Conservation (phyloP, 2,888 invertebrate genomes). For the Oscheius sp. region DNA sequence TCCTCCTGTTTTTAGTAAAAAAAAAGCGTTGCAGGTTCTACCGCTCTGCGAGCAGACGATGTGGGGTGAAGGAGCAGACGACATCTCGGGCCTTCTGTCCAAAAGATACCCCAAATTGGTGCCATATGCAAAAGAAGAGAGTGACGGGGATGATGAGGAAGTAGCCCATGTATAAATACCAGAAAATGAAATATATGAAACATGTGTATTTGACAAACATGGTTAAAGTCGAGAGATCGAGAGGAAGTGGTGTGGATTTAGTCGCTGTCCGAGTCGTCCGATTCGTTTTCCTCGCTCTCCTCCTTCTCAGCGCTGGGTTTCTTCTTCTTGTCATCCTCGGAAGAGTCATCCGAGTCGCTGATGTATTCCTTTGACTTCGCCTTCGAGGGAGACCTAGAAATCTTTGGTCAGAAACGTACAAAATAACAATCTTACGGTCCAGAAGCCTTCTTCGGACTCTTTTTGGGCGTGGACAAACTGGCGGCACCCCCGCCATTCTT, state of each 20-base stretch:
- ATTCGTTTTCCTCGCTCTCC: too few relatives aligned
- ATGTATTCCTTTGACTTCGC: conserved; percentile 65
- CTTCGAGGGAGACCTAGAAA: conserved; percentile 37
- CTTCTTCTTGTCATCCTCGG: conserved; percentile 38
- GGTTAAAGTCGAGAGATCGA: not conserved
- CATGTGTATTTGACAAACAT: too few relatives aligned
- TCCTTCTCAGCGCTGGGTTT: too few relatives aligned
- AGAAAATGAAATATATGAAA: too few relatives aligned
- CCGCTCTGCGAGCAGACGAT: conserved; percentile 59
- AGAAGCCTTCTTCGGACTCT: conserved; percentile 36
- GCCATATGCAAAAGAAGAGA: conserved; percentile 53
- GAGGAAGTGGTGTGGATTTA: not conserved
- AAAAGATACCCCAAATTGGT: conserved; percentile 59
- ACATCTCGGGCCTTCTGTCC: conserved; percentile 50
- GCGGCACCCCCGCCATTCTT: conserved; percentile 46
- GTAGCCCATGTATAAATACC: conserved; percentile 58
- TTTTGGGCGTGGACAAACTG: not conserved
- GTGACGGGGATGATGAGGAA: conserved; percentile 61
- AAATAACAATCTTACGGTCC: conserved; percentile 41
- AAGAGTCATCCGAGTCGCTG: conserved; percentile 47
- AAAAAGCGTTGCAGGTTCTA: conserved; percentile 50
- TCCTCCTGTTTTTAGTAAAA: not conserved
- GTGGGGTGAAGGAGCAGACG: conserved; percentile 57
- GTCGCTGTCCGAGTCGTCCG: not conserved
- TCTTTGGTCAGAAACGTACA: not conserved